A percentile compares a stretch with the other conserved stretches of the same genome.
phyloP scores from a whole-genome alignment of 2,888 invertebrate genomes.

The Nezara viridula region DNA sequence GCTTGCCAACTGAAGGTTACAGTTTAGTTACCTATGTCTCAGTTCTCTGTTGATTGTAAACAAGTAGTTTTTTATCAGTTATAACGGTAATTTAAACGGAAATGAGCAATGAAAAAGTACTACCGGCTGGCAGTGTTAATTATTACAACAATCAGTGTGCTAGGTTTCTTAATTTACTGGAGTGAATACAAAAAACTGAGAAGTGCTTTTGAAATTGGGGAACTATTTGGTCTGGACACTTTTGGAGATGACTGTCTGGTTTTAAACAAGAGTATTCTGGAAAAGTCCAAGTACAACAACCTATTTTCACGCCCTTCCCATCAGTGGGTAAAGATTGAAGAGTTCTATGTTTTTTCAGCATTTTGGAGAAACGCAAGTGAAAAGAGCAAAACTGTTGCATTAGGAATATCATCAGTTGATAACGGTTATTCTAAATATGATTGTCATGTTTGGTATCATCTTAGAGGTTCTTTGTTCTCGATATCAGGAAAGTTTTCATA shows the following conservation, averaged over 20 bases:
- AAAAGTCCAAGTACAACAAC: not conserved
- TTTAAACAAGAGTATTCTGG: constrained; percentile 1
- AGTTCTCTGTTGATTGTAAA: not conserved
- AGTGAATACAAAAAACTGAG: constrained; percentile 31
- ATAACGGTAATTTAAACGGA: not conserved
- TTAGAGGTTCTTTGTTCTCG: constrained; percentile 33
- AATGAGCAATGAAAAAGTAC: constrained; percentile 45
- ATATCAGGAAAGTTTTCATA: constrained; percentile 1
- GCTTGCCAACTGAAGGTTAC: not conserved
- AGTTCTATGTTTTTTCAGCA: not conserved
- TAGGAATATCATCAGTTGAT: constrained; percentile 2
- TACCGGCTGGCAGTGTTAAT: not conserved
- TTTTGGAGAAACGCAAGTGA: constrained; percentile 5
- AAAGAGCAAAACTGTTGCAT: constrained; percentile 8
- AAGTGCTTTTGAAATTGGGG: constrained; percentile 4
- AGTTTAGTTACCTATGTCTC: not conserved
- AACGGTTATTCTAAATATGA: constrained; percentile 38
- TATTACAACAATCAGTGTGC: not conserved
- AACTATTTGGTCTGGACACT: not conserved
- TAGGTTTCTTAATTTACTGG: not conserved
- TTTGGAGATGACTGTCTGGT: constrained; percentile 22
- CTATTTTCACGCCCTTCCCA: constrained; percentile 28
- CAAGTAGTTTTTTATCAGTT: not conserved
- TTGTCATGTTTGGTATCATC: constrained; percentile 19
- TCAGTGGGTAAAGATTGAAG: constrained; percentile 3